Evolutionary conservation across 2,888 invertebrate species (phyloP), one percentile per base, ranked within the genome.

Genomic region (Aproaerema taeniolella): DNA sequence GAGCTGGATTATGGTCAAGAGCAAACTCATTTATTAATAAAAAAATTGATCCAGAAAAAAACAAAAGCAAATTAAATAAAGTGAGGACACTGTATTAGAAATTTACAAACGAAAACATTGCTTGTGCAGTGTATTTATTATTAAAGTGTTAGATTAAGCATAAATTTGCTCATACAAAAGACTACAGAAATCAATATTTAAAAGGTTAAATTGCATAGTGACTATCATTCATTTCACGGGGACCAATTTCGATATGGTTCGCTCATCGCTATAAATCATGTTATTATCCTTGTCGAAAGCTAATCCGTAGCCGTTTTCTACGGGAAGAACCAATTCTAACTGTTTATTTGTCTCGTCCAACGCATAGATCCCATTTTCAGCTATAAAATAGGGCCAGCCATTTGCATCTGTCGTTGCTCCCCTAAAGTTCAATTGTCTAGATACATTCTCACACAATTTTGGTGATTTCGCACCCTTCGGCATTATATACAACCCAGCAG

Each of bases 281-380:
- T 69, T 68, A 46, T 78, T 73, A 46, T 65, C 46, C 44, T 52
- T 66, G 53, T 75, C 74, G 43, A 75, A 77, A 14, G 76, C 71
- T 47, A 77, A 45, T 39, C 67, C 75, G 34, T 64, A 69, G 9
- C 71, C 69, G 45, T 73, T 65, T 38, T 60, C 53, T 8, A 77
- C 34, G 1, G 55, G 14, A 12, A 70, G 45, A 38, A 64, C 46
- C 43, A 59, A 59, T 13, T 47, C 43, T 10, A 69, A 40, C 20
- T 52, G 55, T 39, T 59, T 62, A 25, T 47, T 63, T 32, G 49
- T 46, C 39, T 49, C 52, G 25, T 67, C 52, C 39, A 76, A 53
- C 10, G 47, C 43, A 47, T 73, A 76, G 43, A 78, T 64, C 24
- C 75, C 76, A 49, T 71, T 59, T 24, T 67, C 59, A 1, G 71